A percentile compares a stretch with the other conserved stretches of the same genome.
phyloP scores from a whole-genome alignment of 2,888 invertebrate genomes.

The Pseudeuparius sepicola region DNA sequence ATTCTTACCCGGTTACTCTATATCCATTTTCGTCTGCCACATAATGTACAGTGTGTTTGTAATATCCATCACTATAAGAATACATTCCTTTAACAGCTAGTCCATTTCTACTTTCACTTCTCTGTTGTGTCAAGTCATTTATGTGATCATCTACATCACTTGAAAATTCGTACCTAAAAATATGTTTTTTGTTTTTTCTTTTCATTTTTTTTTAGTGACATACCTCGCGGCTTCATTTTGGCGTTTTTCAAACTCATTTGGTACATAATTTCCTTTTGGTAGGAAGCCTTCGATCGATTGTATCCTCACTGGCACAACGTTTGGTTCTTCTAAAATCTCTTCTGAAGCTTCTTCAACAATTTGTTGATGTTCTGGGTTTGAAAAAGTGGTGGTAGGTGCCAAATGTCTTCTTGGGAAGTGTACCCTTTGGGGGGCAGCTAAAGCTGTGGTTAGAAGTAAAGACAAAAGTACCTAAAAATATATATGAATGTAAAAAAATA shows the following conservation, averaged over 20 bases:
- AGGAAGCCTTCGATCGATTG: too few species aligned
- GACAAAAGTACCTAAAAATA: too few species aligned
- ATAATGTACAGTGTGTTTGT: constrained; percentile 45
- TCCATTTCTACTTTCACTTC: constrained; percentile 41
- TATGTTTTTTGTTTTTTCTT: constrained; percentile 1
- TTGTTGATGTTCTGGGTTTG: too few species aligned
- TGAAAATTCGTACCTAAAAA: constrained; percentile 38
- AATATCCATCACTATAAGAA: constrained; percentile 51
- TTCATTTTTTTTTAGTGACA: neutral
- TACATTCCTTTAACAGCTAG: constrained; percentile 43
- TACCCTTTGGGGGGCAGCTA: too few species aligned
- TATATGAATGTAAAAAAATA: too few species aligned
- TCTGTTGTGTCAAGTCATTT: constrained; percentile 37
- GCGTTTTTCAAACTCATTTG: constrained; percentile 17
- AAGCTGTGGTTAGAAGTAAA: too few species aligned
- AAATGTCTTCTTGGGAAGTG: too few species aligned
- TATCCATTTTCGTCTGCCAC: constrained; percentile 53
- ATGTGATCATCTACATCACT: constrained; percentile 41
- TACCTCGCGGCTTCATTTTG: constrained; percentile 22
- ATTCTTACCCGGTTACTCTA: constrained; percentile 45
- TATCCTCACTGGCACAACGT: too few species aligned
- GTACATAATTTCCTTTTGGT: constrained; percentile 18
- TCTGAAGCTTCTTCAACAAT: too few species aligned
- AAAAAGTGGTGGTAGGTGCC: too few species aligned
- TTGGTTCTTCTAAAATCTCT: too few species aligned